Conservation (phyloP, 64 coral and sea anemone species). For the Pocillopora verrucosa region DNA sequence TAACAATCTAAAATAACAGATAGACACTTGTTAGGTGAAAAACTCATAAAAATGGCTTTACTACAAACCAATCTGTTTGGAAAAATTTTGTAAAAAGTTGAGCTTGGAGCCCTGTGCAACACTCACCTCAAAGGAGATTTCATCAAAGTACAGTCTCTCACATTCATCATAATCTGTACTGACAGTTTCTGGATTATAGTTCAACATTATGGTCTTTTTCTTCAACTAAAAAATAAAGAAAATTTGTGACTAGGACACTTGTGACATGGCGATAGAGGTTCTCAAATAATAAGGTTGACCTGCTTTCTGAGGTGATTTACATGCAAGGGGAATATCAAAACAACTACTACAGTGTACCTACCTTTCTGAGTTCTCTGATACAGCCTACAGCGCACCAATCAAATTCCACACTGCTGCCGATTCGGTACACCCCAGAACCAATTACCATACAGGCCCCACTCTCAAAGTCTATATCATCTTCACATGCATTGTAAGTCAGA, state of each 20-base stretch:
- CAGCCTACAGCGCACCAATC: conserved; percentile 99
- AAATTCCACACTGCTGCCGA: conserved; percentile 99
- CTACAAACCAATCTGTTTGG: background rate
- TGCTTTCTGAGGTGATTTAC: too few species aligned
- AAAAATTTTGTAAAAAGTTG: background rate
- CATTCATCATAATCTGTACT: conserved; percentile 99
- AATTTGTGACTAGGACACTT: background rate
- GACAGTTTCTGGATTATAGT: conserved; percentile 99
- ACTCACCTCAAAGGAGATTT: conserved; percentile 93
- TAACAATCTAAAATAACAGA: conserved; percentile 66
- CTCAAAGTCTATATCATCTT: conserved; percentile 79
- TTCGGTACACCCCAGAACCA: conserved; percentile 97
- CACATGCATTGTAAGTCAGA: conserved; percentile 85
- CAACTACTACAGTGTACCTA: background rate
- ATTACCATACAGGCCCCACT: conserved; percentile 91
- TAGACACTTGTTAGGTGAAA: background rate
- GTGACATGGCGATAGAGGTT: too few species aligned
- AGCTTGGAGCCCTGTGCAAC: background rate
- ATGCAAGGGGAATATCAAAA: background rate
- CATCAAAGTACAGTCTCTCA: conserved; percentile 97
- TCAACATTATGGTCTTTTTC: conserved; percentile 95
- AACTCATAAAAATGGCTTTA: background rate
- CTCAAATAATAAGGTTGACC: too few species aligned
- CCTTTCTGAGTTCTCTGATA: conserved; percentile 91
- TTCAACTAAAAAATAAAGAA: conserved; percentile 60